Conservation (phyloP, 1,140 invertebrate species). For the Apis laboriosa region DNA sequence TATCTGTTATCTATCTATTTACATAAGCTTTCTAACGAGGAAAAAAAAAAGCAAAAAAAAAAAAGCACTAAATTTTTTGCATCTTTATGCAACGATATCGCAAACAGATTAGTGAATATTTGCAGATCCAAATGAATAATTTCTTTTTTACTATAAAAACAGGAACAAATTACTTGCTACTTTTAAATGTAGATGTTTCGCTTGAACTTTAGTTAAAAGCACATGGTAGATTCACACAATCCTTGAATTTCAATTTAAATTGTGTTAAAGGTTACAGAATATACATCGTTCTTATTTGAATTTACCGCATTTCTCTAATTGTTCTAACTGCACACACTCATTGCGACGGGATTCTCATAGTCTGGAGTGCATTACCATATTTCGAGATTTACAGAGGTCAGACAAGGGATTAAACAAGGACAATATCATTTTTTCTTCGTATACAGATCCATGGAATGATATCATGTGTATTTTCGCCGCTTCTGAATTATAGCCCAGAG, state of each 20-base stretch:
- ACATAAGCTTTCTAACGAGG: background rate
- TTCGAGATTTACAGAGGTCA: background rate
- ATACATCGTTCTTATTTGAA: conserved; percentile 12
- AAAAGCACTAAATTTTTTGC: background rate
- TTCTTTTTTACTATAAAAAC: conserved; percentile 19
- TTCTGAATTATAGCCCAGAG: background rate
- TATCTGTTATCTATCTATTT: too few species aligned
- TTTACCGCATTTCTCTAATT: conserved; percentile 33
- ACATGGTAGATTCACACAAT: conserved; percentile 22
- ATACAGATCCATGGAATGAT: background rate
- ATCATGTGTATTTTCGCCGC: background rate
- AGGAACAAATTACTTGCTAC: conserved; percentile 22
- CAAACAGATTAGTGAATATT: conserved; percentile 24
- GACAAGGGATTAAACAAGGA: background rate
- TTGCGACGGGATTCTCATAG: background rate
- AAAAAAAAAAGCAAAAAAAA: background rate
- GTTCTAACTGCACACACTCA: background rate
- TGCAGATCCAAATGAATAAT: background rate
- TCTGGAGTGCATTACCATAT: background rate
- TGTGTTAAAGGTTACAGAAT: conserved; percentile 55
- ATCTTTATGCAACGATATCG: conserved; percentile 10
- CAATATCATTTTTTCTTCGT: background rate
- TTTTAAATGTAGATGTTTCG: conserved; percentile 44
- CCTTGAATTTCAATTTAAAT: conserved; percentile 56
- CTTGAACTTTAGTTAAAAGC: conserved; percentile 57